Evolutionary conservation across 2,113 vertebrate species (phyloP).

Genomic region (Cyanistes caeruleus): DNA sequence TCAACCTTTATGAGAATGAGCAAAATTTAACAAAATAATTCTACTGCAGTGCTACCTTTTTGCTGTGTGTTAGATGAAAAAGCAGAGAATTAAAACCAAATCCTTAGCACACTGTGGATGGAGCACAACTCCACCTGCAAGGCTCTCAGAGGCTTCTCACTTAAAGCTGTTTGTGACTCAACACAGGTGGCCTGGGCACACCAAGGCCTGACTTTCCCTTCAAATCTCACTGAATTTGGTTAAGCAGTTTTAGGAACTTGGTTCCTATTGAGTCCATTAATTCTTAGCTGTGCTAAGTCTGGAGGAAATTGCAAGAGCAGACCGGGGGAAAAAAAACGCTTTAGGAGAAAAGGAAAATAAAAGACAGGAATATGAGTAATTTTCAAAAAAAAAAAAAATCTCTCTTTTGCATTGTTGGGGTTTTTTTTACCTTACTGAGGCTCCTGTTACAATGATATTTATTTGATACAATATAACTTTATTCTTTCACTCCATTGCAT

Average conservation of each 20-base stretch:
- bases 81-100: not conserved
- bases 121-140: not conserved
- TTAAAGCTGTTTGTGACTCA: not conserved
- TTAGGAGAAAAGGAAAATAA: not conserved
- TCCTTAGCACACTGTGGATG: rapidly evolving
- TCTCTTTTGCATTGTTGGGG: not conserved
- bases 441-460: not conserved
- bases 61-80: not conserved
- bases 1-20: not conserved
- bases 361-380: not conserved
- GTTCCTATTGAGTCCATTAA: not conserved
- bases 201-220: not conserved
- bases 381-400: not conserved
- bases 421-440: not conserved
- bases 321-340: not conserved
- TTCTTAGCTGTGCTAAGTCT: not conserved
- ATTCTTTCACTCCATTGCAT: not conserved
- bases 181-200: not conserved
- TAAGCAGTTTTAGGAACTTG: not conserved
- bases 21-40: not conserved
- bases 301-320: not conserved
- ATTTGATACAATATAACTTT: not conserved
- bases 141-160: not conserved
- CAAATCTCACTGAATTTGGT: not conserved
- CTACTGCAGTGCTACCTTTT: not conserved